Evolutionary conservation across 2,797 vertebrate species (phyloP), one percentile per base, ranked within the genome.

Genomic region (Rhinichthys osculus): DNA sequence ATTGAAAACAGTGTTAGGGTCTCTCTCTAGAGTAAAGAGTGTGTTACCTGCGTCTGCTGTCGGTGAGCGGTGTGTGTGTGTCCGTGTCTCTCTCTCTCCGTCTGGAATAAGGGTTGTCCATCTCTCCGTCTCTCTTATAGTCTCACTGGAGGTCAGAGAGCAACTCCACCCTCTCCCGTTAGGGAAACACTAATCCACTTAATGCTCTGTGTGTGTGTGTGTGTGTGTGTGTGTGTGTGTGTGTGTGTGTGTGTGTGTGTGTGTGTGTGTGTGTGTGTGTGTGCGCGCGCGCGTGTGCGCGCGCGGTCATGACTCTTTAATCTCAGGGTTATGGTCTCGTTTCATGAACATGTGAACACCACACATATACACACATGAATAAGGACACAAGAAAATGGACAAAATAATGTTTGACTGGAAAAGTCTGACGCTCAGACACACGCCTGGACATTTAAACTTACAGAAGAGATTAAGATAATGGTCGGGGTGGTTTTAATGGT

Each of bases 241-340:
- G 85, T 71, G 80, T 78, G 72, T 40, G 70, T 27, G 27, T 27
- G 27, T 27, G 27, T 27, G 27, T 27, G 27, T 80, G 74, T 78
- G 81, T 83, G 54, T 79, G 81, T 84, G 76, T 74, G 85, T 78
- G 80, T 83, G 80, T 62, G 78, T 69, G 87, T 79, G 84, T 72
- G 79, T 69, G 74, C 81, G 83, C 77, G 78, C 78, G 80, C 72
- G 85, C 64, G 80, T 78, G 72, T 40, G 70, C 27, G 27, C 27
- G 27, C 27, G 5, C 0, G 16, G 19, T 59, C 74, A 54, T 59
- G 74, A 78, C 52, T 14, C 74, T 62, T 42, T 64, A 76, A 73
- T 73, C 59, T 73, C 11, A 11, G 50, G 19, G 27, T 44, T 42
- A 30, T 0, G 2, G 47, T 59, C 66, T 81, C 7, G 47, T 81